phyloP scores from a whole-genome alignment of 2,888 invertebrate species.

The Dicyrtomina minuta region DNA sequence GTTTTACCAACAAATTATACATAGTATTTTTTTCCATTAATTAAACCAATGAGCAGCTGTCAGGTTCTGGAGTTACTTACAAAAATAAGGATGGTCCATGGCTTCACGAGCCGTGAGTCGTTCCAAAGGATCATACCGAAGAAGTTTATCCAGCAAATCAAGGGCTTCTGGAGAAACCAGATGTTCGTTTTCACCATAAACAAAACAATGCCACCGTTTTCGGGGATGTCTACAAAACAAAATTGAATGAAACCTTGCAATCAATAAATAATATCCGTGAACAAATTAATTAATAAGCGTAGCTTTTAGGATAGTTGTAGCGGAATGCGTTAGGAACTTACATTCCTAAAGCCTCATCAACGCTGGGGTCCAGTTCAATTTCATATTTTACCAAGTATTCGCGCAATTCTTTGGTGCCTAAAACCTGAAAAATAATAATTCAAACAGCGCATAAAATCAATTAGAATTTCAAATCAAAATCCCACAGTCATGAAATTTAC shows the following conservation, averaged over 20 bases:
- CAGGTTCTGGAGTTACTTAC: conserved; percentile 63
- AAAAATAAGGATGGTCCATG: too few species aligned
- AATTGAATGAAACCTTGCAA: too few species aligned
- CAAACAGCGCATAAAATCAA: too few species aligned
- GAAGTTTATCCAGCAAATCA: conserved; percentile 96
- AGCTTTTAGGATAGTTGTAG: too few species aligned
- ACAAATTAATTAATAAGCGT: too few species aligned
- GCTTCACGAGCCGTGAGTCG: conserved; percentile 96
- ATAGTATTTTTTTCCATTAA: too few species aligned
- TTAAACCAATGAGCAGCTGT: conserved; percentile 15
- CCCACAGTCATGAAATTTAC: too few species aligned
- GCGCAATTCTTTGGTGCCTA: conserved; percentile 98
- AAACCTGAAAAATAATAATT: conserved; percentile 63
- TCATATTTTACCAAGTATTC: conserved; percentile 99
- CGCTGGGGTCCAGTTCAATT: conserved; percentile 98
- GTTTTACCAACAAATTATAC: too few species aligned
- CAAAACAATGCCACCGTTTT: conserved; percentile 99
- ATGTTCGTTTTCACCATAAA: conserved; percentile 98
- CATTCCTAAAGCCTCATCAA: conserved; percentile 98
- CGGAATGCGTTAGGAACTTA: too few species aligned
- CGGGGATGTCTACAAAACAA: conserved; percentile 78
- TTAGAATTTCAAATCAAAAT: too few species aligned
- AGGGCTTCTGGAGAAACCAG: conserved; percentile 96
- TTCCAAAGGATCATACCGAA: conserved; percentile 98
- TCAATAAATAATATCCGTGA: too few species aligned